Evolutionary conservation across 1,140 invertebrate species (phyloP), one percentile per base, ranked within the genome.

Genomic region (Drosophila obscura): DNA sequence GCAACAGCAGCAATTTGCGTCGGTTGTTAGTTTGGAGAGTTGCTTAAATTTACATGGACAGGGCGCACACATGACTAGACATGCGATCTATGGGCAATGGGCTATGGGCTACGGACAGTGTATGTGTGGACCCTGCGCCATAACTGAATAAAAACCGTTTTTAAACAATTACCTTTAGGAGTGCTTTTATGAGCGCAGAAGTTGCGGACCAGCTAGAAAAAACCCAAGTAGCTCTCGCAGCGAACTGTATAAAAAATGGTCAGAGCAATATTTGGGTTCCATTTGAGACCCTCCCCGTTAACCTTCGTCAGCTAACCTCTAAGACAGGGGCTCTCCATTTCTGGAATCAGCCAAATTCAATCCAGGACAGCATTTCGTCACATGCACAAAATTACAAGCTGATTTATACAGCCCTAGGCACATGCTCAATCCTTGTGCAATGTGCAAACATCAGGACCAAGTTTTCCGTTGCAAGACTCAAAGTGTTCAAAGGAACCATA

Each of bases 1-100:
- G 82, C 82, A 88, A 76, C 78, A 87, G 78, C 82, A 85, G 82
- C 82, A 85, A 85, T 82, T 82, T 85, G 84, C 78, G 82, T 65
- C 68, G 82, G 82, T 87, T 85, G 82, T 87, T 85, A 85, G 82
- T 85, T 85, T 65, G 58, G 64, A 78, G 64, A 77, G 77, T 81
- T 87, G 65, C 80, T 81, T 66, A 71, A 87, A 77, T 80, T 75
- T 75, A 79, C 80, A 83, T 83, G 80, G 76, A 75, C 82, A 72
- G 59, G 48, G 48, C 44, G 51, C 66, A 76, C 81, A 72, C 65
- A 69, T 80, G 78, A 80, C 66, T 72, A 81, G 73, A 81, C 73
- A 81, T 52, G 61, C 81, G 73, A 84, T 83, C 72, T 73, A 61
- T 71, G 61, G 71, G 11, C 51, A 39, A 19, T 60, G 48, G 22